These are phyloP conservation scores for Eilema caniola DNA, from an alignment of 2,888 invertebrate genomes.

Conservation along the genomic window DNA sequence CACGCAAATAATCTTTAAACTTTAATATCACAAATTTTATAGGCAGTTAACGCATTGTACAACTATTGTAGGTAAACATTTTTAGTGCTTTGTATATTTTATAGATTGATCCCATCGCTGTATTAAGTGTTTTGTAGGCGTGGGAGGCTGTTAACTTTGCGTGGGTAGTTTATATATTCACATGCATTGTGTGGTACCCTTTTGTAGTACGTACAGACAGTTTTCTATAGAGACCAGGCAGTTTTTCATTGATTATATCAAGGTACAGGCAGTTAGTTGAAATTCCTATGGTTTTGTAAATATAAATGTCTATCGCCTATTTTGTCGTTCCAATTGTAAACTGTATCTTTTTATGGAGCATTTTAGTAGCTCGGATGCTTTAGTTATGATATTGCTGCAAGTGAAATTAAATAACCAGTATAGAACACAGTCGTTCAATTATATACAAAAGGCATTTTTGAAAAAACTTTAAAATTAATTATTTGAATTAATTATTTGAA, in stretches of 20 bases:
- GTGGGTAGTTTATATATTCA: constrained; percentile 81
- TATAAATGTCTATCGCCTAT: constrained; percentile 42
- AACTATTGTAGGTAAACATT: constrained; percentile 63
- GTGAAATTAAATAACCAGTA: too few relatives aligned
- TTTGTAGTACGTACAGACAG: constrained; percentile 66
- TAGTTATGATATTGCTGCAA: constrained; percentile 18
- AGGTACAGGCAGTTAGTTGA: constrained; percentile 59
- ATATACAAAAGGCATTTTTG: background rate
- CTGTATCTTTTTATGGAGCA: constrained; percentile 35
- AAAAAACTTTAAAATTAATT: background rate
- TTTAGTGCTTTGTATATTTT: constrained; percentile 75
- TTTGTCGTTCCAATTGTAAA: constrained; percentile 31
- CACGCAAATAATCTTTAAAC: constrained; percentile 52
- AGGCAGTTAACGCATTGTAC: constrained; percentile 59
- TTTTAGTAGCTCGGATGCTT: constrained; percentile 18
- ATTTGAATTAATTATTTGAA: background rate
- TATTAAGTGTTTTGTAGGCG: constrained; percentile 77
- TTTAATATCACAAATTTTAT: constrained; percentile 60
- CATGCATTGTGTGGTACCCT: constrained; percentile 64
- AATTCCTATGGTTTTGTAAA: constrained; percentile 39
- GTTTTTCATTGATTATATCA: constrained; percentile 75
- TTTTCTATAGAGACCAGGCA: constrained; percentile 72
- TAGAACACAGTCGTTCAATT: too few relatives aligned
- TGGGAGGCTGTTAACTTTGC: constrained; percentile 70
- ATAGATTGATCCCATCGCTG: constrained; percentile 69